Evolutionary conservation across 2,113 vertebrate species (phyloP).

Genomic region (Nothoprocta pentlandii): DNA sequence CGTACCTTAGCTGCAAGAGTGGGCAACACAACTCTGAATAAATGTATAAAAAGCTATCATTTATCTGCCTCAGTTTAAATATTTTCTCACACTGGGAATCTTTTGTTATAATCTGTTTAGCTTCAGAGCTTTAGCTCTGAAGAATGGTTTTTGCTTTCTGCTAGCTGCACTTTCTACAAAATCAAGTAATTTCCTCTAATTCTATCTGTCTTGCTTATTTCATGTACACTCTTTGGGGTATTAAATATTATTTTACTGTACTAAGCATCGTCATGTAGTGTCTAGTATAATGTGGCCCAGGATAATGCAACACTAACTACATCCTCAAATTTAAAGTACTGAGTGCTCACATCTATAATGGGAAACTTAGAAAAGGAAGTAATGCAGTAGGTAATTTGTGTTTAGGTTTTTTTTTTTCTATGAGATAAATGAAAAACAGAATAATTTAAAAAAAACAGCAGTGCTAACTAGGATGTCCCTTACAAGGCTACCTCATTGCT

Average conservation of each 20-base stretch:
- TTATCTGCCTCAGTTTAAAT: background rate
- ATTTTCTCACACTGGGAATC: background rate
- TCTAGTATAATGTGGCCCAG: background rate
- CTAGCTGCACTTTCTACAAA: background rate
- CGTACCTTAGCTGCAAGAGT: background rate
- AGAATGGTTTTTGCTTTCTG: background rate
- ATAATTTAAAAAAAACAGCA: background rate
- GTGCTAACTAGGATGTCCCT: background rate
- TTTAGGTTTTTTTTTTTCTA: background rate
- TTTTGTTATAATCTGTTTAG: background rate
- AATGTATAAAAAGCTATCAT: background rate
- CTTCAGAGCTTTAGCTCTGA: background rate
- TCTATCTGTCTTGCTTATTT: background rate
- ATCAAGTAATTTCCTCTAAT: background rate
- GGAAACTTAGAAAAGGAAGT: background rate
- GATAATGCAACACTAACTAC: background rate
- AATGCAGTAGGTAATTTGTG: background rate
- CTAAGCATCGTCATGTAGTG: background rate
- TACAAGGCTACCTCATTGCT: background rate
- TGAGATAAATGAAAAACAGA: background rate
- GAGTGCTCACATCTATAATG: background rate
- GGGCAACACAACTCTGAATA: background rate
- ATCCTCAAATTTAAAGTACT: background rate
- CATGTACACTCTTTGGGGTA: background rate
- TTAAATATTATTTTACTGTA: background rate